Evolutionary conservation across 2,888 invertebrate genomes (phyloP), one percentile per base, ranked within the genome.

Genomic region (Helleia helle): DNA sequence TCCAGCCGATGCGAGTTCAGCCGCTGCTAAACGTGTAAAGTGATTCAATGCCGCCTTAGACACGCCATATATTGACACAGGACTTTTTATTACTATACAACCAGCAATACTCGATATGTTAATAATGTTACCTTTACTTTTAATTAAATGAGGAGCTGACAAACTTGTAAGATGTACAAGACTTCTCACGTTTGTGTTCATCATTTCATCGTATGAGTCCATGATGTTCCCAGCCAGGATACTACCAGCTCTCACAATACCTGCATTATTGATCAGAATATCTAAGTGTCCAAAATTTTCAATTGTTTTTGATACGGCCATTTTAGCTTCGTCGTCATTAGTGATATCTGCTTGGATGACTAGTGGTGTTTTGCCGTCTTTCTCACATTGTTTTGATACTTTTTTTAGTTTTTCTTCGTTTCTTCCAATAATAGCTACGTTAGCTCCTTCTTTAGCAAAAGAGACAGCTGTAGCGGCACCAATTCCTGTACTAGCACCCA

Each of bases 1-100:
- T n/a, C 63, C 76, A 52, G 83, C 77, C 0, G 65, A 44, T 38
- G 87, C 88, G 8, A 89, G 62, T 54, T 89, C 92, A 31, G 92
- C 62, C 4, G 93, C 92, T 5, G 87, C 70, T 56, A 90, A 90
- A 49, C 87, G 75, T 1, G 92, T 92, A 48, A 94, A 87, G 55
- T 92, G 91, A 64, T 93, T 91, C 5, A 49, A 24, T 0, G 42
- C 49, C 6, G 49, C 47, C 37, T 49, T 49, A 1, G 49, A 45
- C 8, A 47, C 38, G 1, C 38, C 24, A 11, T 44, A 44, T 13
- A 29, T 30, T 7, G 22, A 22, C 6, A 22, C 3, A 5, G 22
- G 22, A 1, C 8, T 5, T 2, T 7, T 2, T 2, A 2, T 22
- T 2, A 7, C 5, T 11, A 18, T 18, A 7, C n/a, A 9, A n/a